Conservation (phyloP, 2,797 vertebrate genomes). For the Protonibea diacanthus region DNA sequence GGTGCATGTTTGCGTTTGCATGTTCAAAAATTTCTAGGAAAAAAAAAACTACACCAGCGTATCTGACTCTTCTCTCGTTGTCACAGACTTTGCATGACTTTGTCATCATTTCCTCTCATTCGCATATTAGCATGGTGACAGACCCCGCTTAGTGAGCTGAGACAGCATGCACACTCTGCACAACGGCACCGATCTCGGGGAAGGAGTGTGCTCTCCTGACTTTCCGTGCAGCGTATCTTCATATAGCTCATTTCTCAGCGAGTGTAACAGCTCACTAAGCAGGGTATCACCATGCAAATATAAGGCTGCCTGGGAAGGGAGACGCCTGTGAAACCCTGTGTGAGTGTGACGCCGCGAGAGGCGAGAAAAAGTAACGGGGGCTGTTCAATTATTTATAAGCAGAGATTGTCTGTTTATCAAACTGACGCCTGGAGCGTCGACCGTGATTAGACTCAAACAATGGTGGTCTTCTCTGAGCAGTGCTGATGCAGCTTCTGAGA, state of each 20-base stretch:
- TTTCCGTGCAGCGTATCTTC: constrained; percentile 20
- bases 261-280: constrained; percentile 63
- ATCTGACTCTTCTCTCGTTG: not conserved
- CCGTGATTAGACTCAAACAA: constrained; percentile 78
- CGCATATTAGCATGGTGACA: constrained; percentile 4
- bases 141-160: constrained; percentile 29
- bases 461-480: constrained; percentile 63
- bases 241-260: constrained; percentile 47
- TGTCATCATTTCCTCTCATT: constrained; percentile 22
- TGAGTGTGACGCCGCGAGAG: constrained; percentile 65
- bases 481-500: constrained; percentile 71
- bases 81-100: constrained; percentile 23
- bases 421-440: constrained; percentile 73
- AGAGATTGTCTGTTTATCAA: constrained; percentile 83
- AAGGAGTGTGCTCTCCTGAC: constrained; percentile 33
- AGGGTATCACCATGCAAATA: constrained; percentile 63
- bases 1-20: not conserved
- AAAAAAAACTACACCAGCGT: not conserved
- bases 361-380: constrained; percentile 59
- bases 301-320: constrained; percentile 49
- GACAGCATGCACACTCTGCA: constrained; percentile 10
- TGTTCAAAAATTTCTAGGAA: not conserved
- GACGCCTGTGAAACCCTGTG: constrained; percentile 48
- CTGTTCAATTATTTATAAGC: constrained; percentile 81
- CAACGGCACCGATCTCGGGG: not conserved